phyloP scores from a whole-genome alignment of 2,888 invertebrate genomes.

The Pediacus dermestoides region DNA sequence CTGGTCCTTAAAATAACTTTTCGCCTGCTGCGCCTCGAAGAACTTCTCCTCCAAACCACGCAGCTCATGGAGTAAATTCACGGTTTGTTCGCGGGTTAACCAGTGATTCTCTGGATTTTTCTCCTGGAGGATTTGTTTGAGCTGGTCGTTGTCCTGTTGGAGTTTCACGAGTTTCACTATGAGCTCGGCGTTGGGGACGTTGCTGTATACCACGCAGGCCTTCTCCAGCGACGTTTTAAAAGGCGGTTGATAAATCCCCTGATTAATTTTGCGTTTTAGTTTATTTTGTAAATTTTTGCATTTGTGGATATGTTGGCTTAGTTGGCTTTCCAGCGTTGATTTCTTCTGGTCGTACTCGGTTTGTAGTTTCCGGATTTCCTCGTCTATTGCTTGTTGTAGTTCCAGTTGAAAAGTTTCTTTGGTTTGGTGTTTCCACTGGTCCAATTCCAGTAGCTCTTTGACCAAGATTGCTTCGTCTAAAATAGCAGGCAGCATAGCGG shows the following conservation, averaged over 20 bases:
- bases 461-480: slow-evolving; percentile 48
- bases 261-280: slow-evolving; percentile 54
- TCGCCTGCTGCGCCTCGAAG: slow-evolving; percentile 61
- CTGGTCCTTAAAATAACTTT: slow-evolving; percentile 72
- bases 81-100: slow-evolving; percentile 64
- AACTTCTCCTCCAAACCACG: slow-evolving; percentile 63
- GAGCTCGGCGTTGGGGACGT: slow-evolving; percentile 30
- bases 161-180: slow-evolving; percentile 40
- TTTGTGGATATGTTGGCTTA: slow-evolving; percentile 56
- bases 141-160: slow-evolving; percentile 39
- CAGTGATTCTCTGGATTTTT: slow-evolving; percentile 53
- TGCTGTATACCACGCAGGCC: too few relatives aligned
- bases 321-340: slow-evolving; percentile 55
- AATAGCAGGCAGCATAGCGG: slow-evolving; percentile 32
- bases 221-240: too few relatives aligned
- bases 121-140: slow-evolving; percentile 41
- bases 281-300: slow-evolving; percentile 59
- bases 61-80: slow-evolving; percentile 64
- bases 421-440: slow-evolving; percentile 70
- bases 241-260: too few relatives aligned
- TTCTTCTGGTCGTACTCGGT: slow-evolving; percentile 45
- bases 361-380: slow-evolving; percentile 23
- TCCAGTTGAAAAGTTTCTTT: slow-evolving; percentile 61
- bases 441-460: slow-evolving; percentile 63
- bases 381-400: slow-evolving; percentile 42